Evolutionary conservation across 2,113 vertebrate genomes (phyloP).

Genomic region (Tyrannus savana): DNA sequence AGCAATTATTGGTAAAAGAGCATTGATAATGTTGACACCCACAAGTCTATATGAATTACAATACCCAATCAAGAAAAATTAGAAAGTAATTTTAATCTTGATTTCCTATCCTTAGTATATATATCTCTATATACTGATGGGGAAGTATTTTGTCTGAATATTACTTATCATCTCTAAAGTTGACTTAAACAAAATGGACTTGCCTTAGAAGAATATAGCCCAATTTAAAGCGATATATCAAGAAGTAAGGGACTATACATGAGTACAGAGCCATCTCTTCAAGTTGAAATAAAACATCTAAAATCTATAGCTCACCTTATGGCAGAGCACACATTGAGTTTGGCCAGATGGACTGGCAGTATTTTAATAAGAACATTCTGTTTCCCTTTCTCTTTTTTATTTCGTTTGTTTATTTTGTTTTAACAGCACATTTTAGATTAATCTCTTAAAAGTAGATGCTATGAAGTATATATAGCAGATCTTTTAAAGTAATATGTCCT

Average conservation of each 20-base stretch:
- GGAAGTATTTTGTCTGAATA: neutral
- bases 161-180: neutral
- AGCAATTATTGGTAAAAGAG: neutral
- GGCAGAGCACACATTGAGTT: neutral
- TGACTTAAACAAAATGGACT: neutral
- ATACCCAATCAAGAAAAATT: neutral
- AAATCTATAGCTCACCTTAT: neutral
- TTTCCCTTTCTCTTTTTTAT: neutral
- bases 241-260: neutral
- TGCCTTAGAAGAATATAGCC: neutral
- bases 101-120: neutral
- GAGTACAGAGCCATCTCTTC: neutral
- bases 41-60: neutral
- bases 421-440: neutral
- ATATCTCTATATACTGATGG: neutral
- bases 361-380: neutral
- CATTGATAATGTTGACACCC: neutral
- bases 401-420: neutral
- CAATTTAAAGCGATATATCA: neutral
- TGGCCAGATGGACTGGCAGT: neutral
- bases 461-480: neutral
- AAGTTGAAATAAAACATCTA: neutral
- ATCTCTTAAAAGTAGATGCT: neutral
- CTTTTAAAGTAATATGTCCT: neutral
- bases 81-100: neutral